A percentile compares a stretch with the other conserved stretches of the same genome.
Conservation (phyloP, 2,888 invertebrate species). For the Halictus ligatus region DNA sequence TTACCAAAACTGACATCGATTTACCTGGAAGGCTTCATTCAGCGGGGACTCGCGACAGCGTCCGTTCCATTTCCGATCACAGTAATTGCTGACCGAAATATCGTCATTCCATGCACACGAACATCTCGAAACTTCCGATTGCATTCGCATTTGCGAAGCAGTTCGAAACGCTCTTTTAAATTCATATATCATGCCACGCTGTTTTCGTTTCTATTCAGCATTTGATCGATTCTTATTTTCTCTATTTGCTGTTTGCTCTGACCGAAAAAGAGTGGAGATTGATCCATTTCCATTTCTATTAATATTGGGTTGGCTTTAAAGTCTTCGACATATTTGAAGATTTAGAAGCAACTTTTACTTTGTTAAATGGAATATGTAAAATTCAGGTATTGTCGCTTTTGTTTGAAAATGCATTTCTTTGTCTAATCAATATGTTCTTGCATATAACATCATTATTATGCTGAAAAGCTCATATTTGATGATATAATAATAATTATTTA, state of each 20-base stretch:
- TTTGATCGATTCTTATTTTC: not conserved
- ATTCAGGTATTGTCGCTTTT: not conserved
- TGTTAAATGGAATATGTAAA: not conserved
- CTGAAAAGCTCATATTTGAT: too few relatives aligned
- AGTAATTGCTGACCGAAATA: constrained; percentile 70
- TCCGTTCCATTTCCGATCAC: constrained; percentile 73
- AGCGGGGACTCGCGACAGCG: constrained; percentile 61
- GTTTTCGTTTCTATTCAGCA: not conserved
- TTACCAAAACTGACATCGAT: constrained; percentile 65
- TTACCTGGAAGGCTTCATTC: constrained; percentile 55
- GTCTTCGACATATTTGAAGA: not conserved
- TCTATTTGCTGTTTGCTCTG: not conserved
- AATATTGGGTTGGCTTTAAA: not conserved
- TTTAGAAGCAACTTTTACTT: not conserved
- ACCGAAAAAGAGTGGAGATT: not conserved
- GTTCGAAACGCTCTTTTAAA: constrained; percentile 16
- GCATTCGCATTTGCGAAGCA: constrained; percentile 31
- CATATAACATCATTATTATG: not conserved
- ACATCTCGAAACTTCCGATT: constrained; percentile 45
- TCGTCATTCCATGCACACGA: constrained; percentile 39
- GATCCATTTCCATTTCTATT: not conserved
- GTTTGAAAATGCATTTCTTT: not conserved
- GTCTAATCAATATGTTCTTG: not conserved
- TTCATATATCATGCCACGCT: not conserved
- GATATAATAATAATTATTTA: too few relatives aligned